Conservation (phyloP, 2,797 vertebrate genomes). For the Borostomias antarcticus region DNA sequence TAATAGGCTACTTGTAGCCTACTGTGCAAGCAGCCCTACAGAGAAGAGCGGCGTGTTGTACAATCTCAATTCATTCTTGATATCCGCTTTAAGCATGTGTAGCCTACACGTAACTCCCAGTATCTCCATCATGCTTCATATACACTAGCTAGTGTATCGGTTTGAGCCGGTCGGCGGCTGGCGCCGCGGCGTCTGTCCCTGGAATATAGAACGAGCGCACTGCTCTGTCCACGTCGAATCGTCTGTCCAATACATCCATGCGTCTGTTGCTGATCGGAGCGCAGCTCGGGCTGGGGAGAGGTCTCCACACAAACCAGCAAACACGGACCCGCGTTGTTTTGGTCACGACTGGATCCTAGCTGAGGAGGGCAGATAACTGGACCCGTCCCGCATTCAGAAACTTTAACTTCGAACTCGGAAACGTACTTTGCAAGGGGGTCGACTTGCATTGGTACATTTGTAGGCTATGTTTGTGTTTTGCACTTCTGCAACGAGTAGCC, state of each 20-base stretch:
- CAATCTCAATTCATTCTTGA: too few relatives aligned
- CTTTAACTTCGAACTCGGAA: slow-evolving; percentile 1
- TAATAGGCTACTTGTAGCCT: neutral
- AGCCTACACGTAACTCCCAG: too few relatives aligned
- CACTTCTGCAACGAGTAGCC: slow-evolving; percentile 31
- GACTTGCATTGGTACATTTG: slow-evolving; percentile 16
- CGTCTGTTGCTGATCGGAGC: neutral
- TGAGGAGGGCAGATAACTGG: too few relatives aligned
- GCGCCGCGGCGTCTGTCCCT: too few relatives aligned
- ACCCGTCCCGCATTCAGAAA: neutral
- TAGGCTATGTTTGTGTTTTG: slow-evolving; percentile 31
- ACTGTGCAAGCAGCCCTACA: too few relatives aligned
- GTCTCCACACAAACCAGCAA: neutral
- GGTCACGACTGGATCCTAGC: too few relatives aligned
- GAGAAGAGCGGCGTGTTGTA: too few relatives aligned
- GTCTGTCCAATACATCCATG: too few relatives aligned
- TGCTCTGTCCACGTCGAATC: neutral
- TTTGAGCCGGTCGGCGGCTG: too few relatives aligned
- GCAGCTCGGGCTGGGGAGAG: neutral
- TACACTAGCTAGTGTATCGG: too few relatives aligned
- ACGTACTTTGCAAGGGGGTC: slow-evolving; percentile 5
- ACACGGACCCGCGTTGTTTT: slow-evolving; percentile 1
- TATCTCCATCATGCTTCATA: too few relatives aligned
- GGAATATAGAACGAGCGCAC: neutral
- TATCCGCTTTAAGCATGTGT: too few relatives aligned